Percentiles rank a stretch among this genome's conserved stretches.
Evolutionary conservation across 2,888 invertebrate species (phyloP).

Genomic region (Amphipyra tragopoginis): DNA sequence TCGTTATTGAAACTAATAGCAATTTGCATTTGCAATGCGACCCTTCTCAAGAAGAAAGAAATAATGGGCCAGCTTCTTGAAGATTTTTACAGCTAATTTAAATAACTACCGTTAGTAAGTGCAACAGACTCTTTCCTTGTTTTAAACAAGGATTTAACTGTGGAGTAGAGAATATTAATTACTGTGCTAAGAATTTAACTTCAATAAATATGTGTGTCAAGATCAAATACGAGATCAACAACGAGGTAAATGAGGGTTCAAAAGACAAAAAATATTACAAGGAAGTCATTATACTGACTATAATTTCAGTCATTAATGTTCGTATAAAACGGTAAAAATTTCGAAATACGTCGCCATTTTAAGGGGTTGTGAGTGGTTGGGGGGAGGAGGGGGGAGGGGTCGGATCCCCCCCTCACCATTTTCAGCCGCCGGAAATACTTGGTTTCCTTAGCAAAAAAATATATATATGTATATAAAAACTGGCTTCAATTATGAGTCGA

Average conservation of each 20-base stretch:
- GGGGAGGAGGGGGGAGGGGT: too few species aligned
- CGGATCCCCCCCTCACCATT: too few species aligned
- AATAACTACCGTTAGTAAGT: neutral
- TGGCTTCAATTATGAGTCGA: too few species aligned
- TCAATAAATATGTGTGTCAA: slow-evolving; percentile 11
- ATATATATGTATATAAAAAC: too few species aligned
- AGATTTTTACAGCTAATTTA: neutral
- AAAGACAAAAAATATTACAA: neutral
- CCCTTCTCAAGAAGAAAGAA: neutral
- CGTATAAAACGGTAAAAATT: too few species aligned
- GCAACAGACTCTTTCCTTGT: neutral
- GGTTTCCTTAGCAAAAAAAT: too few species aligned
- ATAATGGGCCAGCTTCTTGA: neutral
- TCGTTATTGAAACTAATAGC: neutral
- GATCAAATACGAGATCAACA: slow-evolving; percentile 9
- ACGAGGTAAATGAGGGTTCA: neutral
- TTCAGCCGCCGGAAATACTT: too few species aligned
- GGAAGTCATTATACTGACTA: neutral
- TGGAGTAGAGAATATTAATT: neutral
- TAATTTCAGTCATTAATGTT: too few species aligned
- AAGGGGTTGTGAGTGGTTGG: too few species aligned
- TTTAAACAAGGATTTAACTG: neutral
- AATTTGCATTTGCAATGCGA: neutral
- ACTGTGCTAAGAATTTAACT: neutral
- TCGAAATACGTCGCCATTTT: too few species aligned